Percentiles rank a stretch among this genome's conserved stretches.
Evolutionary conservation across 2,888 invertebrate species (phyloP).

Genomic region (Eilema depressum): DNA sequence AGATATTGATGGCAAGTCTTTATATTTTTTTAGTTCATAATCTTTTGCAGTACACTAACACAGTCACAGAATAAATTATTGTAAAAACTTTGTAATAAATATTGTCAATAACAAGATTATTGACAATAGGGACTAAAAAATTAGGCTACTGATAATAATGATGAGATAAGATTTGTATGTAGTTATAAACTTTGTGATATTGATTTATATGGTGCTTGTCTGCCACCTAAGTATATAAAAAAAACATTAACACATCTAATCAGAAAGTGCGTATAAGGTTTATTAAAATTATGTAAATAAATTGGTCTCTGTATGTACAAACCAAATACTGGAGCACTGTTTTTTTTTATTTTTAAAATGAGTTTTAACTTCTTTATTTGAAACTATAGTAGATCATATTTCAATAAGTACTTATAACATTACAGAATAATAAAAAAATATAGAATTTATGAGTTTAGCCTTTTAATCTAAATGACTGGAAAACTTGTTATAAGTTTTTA

Average conservation of each 20-base stretch:
- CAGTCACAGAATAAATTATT: not conserved
- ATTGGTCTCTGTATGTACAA: not conserved
- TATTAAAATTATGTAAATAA: not conserved
- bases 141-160: not conserved
- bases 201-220: not conserved
- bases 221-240: not conserved
- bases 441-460: not conserved
- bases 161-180: not conserved
- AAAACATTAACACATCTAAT: not conserved
- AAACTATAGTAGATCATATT: not conserved
- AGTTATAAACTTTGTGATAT: not conserved
- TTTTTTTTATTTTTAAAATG: too few species aligned
- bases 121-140: not conserved
- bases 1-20: slow-evolving; percentile 23
- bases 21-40: not conserved
- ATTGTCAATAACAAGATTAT: not conserved
- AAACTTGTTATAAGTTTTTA: not conserved
- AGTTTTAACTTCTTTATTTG: not conserved
- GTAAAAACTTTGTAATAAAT: not conserved
- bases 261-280: too few species aligned
- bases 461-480: too few species aligned
- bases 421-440: not conserved
- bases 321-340: too few species aligned
- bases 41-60: not conserved
- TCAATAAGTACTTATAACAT: too few species aligned